These are phyloP conservation scores for Drosophila setifemur DNA, from an alignment of 1,140 invertebrate species.

Conservation along the genomic window DNA sequence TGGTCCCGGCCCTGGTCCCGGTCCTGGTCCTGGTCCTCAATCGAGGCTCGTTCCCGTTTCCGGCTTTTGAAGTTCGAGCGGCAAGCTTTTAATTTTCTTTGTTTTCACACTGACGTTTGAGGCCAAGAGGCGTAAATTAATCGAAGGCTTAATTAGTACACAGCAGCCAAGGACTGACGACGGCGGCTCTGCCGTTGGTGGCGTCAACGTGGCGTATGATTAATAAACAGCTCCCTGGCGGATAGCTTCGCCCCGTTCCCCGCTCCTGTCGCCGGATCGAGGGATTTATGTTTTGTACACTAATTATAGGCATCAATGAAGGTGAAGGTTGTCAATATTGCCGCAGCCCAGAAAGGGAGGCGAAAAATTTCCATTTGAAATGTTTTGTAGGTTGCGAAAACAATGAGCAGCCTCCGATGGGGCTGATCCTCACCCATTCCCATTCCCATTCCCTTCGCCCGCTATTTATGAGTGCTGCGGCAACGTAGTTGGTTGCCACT, in stretches of 20 bases:
- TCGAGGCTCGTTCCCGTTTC: slow-evolving; percentile 50
- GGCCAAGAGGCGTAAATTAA: slow-evolving; percentile 80
- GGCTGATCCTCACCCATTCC: neutral
- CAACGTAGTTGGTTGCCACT: slow-evolving; percentile 70
- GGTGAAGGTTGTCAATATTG: slow-evolving; percentile 78
- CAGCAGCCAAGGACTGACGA: slow-evolving; percentile 35
- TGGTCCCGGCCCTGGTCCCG: neutral
- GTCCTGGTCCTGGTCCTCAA: neutral
- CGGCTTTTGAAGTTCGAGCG: slow-evolving; percentile 78
- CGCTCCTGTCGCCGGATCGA: neutral
- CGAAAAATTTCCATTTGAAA: slow-evolving; percentile 63
- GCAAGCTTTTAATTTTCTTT: slow-evolving; percentile 79
- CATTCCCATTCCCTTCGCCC: neutral
- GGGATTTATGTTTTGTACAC: slow-evolving; percentile 44
- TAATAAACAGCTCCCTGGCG: slow-evolving; percentile 73
- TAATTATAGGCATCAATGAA: slow-evolving; percentile 74
- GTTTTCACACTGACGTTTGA: slow-evolving; percentile 74
- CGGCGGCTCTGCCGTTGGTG: slow-evolving; percentile 4
- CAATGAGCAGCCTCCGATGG: slow-evolving; percentile 25
- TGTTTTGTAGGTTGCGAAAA: slow-evolving; percentile 65
- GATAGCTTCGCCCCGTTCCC: slow-evolving; percentile 5
- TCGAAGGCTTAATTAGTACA: slow-evolving; percentile 80
- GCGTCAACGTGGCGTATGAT: slow-evolving; percentile 73
- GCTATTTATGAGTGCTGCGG: slow-evolving; percentile 45
- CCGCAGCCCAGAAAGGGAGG: slow-evolving; percentile 19